Evolutionary conservation across 2,888 invertebrate species (phyloP).

Genomic region (Amiota communis): DNA sequence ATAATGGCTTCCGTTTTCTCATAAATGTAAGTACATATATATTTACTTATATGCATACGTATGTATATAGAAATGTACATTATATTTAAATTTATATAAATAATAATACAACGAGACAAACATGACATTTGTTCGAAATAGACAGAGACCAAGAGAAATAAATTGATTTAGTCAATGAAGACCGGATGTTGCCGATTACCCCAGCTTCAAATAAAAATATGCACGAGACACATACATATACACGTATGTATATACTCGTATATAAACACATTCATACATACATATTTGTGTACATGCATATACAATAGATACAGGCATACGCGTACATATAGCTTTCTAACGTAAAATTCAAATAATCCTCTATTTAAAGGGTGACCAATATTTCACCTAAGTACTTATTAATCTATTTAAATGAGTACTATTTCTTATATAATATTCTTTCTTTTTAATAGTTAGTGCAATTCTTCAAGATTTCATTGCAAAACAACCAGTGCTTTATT

Average conservation of each 20-base stretch:
- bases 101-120: not conserved
- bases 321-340: too few species aligned
- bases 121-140: constrained; percentile 7
- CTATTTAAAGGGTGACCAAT: too few species aligned
- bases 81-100: constrained; percentile 24
- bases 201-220: constrained; percentile 8
- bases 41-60: constrained; percentile 3
- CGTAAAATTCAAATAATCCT: too few species aligned
- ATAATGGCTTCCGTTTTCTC: constrained; percentile 23
- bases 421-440: too few species aligned
- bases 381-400: too few species aligned
- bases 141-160: constrained; percentile 8
- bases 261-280: not conserved
- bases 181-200: constrained; percentile 25
- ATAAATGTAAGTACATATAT: not conserved
- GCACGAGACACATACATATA: not conserved
- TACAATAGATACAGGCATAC: too few species aligned
- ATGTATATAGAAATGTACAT: not conserved
- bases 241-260: not conserved
- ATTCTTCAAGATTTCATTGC: too few species aligned
- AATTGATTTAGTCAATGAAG: constrained; percentile 28
- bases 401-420: too few species aligned
- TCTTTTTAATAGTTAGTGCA: too few species aligned
- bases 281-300: not conserved
- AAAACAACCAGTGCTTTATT: too few species aligned